Evolutionary conservation across 2,113 vertebrate genomes (phyloP).

Genomic region (Kryptolebias marmoratus): DNA sequence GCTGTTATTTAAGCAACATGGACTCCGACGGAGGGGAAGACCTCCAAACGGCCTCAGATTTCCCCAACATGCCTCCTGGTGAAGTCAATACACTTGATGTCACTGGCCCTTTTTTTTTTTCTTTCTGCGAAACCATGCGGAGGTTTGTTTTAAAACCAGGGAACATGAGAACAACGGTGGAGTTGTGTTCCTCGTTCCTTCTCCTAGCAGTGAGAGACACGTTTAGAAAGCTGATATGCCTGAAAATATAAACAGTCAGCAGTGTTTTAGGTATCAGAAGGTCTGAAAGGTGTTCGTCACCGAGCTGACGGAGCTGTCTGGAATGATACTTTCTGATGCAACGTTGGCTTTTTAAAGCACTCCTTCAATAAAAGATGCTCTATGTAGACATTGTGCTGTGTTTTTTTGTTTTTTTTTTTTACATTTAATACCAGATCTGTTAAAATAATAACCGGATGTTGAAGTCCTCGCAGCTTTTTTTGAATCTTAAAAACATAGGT

Average conservation of each 20-base stretch:
- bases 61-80: conserved; percentile 64
- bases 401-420: not conserved
- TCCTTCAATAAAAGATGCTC: conserved; percentile 70
- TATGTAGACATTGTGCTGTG: conserved; percentile 13
- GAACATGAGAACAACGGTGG: conserved; percentile 59
- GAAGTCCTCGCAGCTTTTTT: conserved; percentile 11
- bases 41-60: conserved; percentile 43
- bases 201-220: conserved; percentile 44
- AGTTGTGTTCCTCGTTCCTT: conserved; percentile 57
- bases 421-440: not conserved
- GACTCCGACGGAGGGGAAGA: conserved; percentile 28
- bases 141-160: conserved; percentile 34
- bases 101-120: conserved; percentile 48
- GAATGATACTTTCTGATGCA: conserved; percentile 57
- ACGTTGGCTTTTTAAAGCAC: conserved; percentile 52
- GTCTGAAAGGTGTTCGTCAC: conserved; percentile 33
- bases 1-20: conserved; percentile 48
- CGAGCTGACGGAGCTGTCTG: conserved; percentile 48
- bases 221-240: conserved; percentile 56
- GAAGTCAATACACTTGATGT: conserved; percentile 69
- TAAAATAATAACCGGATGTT: not conserved
- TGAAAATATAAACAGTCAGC: conserved; percentile 49
- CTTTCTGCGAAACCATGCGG: conserved; percentile 31
- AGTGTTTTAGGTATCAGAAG: conserved; percentile 22
- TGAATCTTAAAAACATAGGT: conserved; percentile 16